These are phyloP conservation scores for Macquaria australasica DNA, from an alignment of 2,113 vertebrate species.

Conservation along the genomic window DNA sequence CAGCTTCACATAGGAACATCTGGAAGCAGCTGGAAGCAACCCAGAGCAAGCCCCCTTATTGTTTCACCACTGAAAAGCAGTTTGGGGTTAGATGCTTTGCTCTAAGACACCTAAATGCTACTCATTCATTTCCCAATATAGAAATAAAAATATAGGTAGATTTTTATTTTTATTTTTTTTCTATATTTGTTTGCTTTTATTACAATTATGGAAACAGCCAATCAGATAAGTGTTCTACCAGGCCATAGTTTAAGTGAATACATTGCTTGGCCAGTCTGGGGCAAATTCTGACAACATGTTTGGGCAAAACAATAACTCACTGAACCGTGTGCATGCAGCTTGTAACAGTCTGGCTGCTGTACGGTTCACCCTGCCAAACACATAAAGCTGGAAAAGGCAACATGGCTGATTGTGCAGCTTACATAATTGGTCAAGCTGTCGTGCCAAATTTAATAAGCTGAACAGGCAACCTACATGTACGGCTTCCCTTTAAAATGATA, in stretches of 20 bases:
- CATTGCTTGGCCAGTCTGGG: slow-evolving; percentile 1
- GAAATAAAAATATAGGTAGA: too few relatives aligned
- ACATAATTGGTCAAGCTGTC: slow-evolving; percentile 65
- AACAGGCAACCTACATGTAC: not conserved
- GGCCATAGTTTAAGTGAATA: not conserved
- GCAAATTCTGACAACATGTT: slow-evolving; percentile 31
- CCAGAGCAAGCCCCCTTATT: slow-evolving; percentile 24
- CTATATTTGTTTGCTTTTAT: not conserved
- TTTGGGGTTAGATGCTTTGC: not conserved
- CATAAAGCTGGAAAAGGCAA: slow-evolving; percentile 34
- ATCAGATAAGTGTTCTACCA: not conserved
- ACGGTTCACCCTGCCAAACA: slow-evolving; percentile 32
- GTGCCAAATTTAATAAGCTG: slow-evolving; percentile 41
- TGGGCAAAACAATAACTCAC: slow-evolving; percentile 47
- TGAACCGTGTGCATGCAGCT: slow-evolving; percentile 40
- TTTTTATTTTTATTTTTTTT: not conserved
- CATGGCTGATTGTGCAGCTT: slow-evolving; percentile 44
- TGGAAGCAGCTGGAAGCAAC: slow-evolving; percentile 9
- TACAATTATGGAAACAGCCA: not conserved
- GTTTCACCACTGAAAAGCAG: slow-evolving; percentile 10
- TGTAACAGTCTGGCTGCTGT: slow-evolving; percentile 42
- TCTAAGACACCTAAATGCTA: not conserved
- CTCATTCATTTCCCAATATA: not conserved
- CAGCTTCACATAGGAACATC: not conserved
- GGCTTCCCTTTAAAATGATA: not conserved